A percentile compares a stretch with the other conserved stretches of the same genome.
Conservation (phyloP, 2,113 vertebrate genomes). For the Ailuropoda melanoleuca region DNA sequence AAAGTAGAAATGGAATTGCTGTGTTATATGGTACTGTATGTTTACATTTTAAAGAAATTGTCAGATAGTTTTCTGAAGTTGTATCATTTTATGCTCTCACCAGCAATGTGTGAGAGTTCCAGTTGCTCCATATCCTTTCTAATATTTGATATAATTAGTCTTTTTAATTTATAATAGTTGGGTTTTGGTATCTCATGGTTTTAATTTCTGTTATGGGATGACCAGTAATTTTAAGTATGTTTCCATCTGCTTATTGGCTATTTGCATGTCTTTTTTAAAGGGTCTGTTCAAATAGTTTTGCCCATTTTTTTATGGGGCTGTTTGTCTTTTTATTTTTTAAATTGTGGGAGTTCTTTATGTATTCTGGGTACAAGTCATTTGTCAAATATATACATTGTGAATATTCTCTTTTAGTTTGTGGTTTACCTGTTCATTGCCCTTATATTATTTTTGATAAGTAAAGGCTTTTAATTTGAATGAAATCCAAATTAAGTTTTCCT, state of each 20-base stretch:
- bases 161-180: neutral
- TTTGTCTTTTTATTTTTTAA: neutral
- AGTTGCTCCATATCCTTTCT: neutral
- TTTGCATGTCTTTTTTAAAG: neutral
- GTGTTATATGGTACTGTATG: neutral
- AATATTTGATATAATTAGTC: neutral
- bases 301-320: neutral
- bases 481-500: neutral
- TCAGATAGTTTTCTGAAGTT: neutral
- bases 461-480: neutral
- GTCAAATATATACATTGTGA: neutral
- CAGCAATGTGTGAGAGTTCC: neutral
- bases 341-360: neutral
- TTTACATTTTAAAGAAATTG: neutral
- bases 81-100: neutral
- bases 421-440: neutral
- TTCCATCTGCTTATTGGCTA: neutral
- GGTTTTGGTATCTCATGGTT: neutral
- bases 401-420: neutral
- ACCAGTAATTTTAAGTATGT: neutral
- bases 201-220: neutral
- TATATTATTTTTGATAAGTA: neutral
- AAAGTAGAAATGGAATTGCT: neutral
- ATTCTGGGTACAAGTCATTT: neutral
- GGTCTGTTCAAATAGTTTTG: conserved; percentile 1